These are phyloP conservation scores for Amblyopsis hoosieri DNA, from an alignment of 2,797 vertebrate species.

Conservation along the genomic window DNA sequence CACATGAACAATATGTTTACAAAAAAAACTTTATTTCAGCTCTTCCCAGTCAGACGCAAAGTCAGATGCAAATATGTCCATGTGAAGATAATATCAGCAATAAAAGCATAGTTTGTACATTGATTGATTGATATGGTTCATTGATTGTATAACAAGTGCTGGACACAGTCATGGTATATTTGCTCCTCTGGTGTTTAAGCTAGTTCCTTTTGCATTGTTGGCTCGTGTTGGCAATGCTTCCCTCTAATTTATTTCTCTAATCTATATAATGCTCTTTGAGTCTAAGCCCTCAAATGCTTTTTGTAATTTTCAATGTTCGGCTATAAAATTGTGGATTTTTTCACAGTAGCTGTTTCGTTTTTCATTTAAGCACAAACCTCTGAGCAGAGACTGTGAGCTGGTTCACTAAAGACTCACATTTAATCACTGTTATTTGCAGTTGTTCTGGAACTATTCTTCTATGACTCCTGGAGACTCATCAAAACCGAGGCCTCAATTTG, in stretches of 20 bases:
- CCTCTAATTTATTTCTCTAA: neutral
- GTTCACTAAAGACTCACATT: slow-evolving; percentile 28
- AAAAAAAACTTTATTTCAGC: slow-evolving; percentile 27
- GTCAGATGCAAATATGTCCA: neutral
- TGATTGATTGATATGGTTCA: too few relatives aligned
- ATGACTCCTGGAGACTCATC: slow-evolving; percentile 32
- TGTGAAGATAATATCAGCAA: slow-evolving; percentile 12
- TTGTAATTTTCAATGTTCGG: slow-evolving; percentile 10
- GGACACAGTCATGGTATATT: neutral
- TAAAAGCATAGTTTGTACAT: slow-evolving; percentile 14
- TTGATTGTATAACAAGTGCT: neutral
- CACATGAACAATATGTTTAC: slow-evolving; percentile 51
- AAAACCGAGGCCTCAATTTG: slow-evolving; percentile 51
- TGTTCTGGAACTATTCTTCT: slow-evolving; percentile 47
- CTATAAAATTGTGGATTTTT: slow-evolving; percentile 15
- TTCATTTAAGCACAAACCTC: slow-evolving; percentile 14
- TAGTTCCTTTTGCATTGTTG: too few relatives aligned
- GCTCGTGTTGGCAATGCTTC: neutral
- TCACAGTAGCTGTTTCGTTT: slow-evolving; percentile 29
- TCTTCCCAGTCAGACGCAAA: neutral
- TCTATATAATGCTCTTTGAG: neutral
- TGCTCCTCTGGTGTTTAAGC: too few relatives aligned
- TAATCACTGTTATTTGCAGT: slow-evolving; percentile 31
- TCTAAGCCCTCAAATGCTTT: neutral
- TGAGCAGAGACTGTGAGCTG: slow-evolving; percentile 17